Conservation (phyloP, 2,888 invertebrate species). For the Tenthredo scrophulariae region DNA sequence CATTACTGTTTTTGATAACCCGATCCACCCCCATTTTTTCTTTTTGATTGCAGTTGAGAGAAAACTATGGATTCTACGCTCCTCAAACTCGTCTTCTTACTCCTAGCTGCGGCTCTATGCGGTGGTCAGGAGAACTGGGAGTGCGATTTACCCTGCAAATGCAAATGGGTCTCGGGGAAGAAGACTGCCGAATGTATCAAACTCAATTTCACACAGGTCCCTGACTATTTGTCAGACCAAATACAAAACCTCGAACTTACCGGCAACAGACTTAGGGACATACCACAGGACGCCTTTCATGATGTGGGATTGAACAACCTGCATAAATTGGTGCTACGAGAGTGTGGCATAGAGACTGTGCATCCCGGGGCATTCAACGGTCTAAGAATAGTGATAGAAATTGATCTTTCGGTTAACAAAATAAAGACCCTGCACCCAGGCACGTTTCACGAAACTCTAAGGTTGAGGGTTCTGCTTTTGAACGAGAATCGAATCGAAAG, state of each 20-base stretch:
- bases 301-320: constrained; percentile 87
- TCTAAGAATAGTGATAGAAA: constrained; percentile 88
- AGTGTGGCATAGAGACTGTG: constrained; percentile 87
- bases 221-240: constrained; percentile 86
- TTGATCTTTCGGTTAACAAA: constrained; percentile 89
- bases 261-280: constrained; percentile 84
- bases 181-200: constrained; percentile 90
- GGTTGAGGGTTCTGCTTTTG: constrained; percentile 86
- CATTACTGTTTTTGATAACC: background rate
- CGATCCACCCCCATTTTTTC: background rate
- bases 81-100: constrained; percentile 37
- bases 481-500: constrained; percentile 88
- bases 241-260: constrained; percentile 84
- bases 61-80: constrained; percentile 66
- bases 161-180: constrained; percentile 92
- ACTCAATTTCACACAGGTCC: constrained; percentile 85
- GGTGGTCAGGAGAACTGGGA: constrained; percentile 80
- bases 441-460: constrained; percentile 86
- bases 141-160: constrained; percentile 87
- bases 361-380: constrained; percentile 88
- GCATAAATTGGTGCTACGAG: constrained; percentile 88
- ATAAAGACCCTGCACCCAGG: constrained; percentile 84
- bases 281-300: constrained; percentile 85
- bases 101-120: constrained; percentile 72
- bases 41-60: constrained; percentile 61